Percentiles rank a stretch among this genome's conserved stretches.
Conservation (phyloP, 2,888 invertebrate species). For the Mycalesis mineus region DNA sequence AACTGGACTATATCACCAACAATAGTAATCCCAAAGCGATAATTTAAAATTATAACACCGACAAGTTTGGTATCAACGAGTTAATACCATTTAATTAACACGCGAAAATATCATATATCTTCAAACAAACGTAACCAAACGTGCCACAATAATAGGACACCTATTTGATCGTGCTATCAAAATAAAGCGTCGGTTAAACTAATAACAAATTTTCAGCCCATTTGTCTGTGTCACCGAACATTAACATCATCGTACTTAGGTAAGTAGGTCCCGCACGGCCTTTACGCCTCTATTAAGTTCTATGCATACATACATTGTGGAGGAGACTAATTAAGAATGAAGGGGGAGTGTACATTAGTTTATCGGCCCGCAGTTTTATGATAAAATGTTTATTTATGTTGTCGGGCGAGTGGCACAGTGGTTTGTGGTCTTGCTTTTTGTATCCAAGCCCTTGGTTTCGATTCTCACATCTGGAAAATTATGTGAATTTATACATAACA, state of each 20-base stretch:
- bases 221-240: conserved; percentile 28
- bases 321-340: conserved; percentile 8
- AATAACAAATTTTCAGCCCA: conserved; percentile 25
- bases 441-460: too few relatives aligned
- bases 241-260: conserved; percentile 24
- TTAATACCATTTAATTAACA: conserved; percentile 4
- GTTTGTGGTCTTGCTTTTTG: too few relatives aligned
- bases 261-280: conserved; percentile 27
- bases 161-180: conserved; percentile 2
- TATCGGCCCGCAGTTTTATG: too few relatives aligned
- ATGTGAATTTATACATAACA: too few relatives aligned
- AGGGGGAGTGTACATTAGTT: neutral
- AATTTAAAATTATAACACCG: neutral
- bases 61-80: neutral
- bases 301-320: neutral
- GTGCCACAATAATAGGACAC: conserved; percentile 2
- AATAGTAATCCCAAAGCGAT: neutral
- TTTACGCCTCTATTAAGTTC: conserved; percentile 9
- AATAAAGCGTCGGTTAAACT: conserved; percentile 17
- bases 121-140: neutral
- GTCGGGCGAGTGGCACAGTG: too few relatives aligned
- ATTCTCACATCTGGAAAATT: too few relatives aligned
- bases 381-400: too few relatives aligned
- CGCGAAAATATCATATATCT: neutral
- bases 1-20: too few relatives aligned